A percentile compares a stretch with the other conserved stretches of the same genome.
Conservation (phyloP, 2,888 invertebrate genomes). For the Lingula anatina region DNA sequence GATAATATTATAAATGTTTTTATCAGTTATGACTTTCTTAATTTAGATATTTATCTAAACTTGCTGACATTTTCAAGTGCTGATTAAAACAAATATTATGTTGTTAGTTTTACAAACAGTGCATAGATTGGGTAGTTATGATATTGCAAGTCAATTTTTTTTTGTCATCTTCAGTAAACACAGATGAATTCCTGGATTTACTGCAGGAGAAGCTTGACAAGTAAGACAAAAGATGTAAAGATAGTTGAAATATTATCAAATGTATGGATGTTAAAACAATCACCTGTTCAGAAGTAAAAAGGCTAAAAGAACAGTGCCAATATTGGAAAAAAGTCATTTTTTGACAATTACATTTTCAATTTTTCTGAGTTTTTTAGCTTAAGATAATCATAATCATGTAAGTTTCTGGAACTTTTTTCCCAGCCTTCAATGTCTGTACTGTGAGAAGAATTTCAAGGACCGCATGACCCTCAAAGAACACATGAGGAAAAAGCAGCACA, state of each 20-base stretch:
- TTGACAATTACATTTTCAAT: neutral
- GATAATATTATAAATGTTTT: neutral
- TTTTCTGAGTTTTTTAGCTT: no score
- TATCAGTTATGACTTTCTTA: neutral
- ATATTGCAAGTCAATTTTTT: neutral
- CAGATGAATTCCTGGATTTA: slow-evolving; percentile 75
- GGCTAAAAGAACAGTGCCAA: no score
- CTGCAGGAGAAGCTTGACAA: slow-evolving; percentile 73
- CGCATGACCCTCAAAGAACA: slow-evolving; percentile 85
- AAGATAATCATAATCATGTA: no score
- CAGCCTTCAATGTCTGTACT: slow-evolving; percentile 81
- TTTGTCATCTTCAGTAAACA: slow-evolving; percentile 59
- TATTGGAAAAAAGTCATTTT: neutral
- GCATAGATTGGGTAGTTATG: neutral
- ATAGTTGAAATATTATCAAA: neutral
- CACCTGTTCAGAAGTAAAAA: no score
- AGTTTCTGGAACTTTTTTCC: no score
- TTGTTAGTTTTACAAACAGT: no score
- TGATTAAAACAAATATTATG: no score
- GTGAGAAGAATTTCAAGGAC: slow-evolving; percentile 87
- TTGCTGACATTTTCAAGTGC: no score
- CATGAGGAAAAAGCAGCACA: slow-evolving; percentile 95
- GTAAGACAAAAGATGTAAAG: slow-evolving; percentile 42
- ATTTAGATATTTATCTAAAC: neutral
- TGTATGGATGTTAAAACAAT: no score